Evolutionary conservation across 1,140 invertebrate species (phyloP), one percentile per base, ranked within the genome.

Genomic region (Samia ricini): DNA sequence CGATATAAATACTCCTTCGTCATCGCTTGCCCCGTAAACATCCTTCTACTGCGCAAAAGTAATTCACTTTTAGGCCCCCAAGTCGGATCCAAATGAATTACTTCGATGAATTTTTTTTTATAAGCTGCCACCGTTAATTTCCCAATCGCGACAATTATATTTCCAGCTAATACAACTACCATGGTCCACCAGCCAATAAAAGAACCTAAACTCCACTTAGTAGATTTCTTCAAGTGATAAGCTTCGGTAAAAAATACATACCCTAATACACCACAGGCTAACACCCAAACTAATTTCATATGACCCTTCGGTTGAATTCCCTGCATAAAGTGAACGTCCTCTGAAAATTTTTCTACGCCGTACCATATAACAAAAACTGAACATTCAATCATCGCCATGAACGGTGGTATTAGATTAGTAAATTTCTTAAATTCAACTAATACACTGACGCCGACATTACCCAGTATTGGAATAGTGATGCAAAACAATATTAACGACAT

Each of bases 1-100:
- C 87, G 69, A 61, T 89, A 89, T 67, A 89, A 78, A 57, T 88
- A 89, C 64, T 89, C 87, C 59, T 88, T 88, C 18, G 87, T 89
- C 87, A 89, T 89, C 0, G 87, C 87, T 63, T 88, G 85, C 0
- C 84, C 84, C 0, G 78, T 76, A 62, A 89, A 89, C 85, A 89
- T 88, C 0, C 77, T 77, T 49, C 85, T 72, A 61, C 87, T 89
- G 7, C 85, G 74, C 60, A 76, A 73, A 21, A 89, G 66, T 4
- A 87, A 15, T 5, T 81, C 79, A 52, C 56, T 71, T 19, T 63
- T 71, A 0, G 85, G 87, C 0, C 85, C 85, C 87, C 87, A 89
- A 5, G 61, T 64, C 3, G 70, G 60, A 59, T 83, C 76, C 52
- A 87, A 29, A 6, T 60, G 22, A 7, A 82, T 20, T 57, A 65